Evolutionary conservation across 1,140 invertebrate genomes (phyloP).

Genomic region (Trachymyrmex cornetzi): DNA sequence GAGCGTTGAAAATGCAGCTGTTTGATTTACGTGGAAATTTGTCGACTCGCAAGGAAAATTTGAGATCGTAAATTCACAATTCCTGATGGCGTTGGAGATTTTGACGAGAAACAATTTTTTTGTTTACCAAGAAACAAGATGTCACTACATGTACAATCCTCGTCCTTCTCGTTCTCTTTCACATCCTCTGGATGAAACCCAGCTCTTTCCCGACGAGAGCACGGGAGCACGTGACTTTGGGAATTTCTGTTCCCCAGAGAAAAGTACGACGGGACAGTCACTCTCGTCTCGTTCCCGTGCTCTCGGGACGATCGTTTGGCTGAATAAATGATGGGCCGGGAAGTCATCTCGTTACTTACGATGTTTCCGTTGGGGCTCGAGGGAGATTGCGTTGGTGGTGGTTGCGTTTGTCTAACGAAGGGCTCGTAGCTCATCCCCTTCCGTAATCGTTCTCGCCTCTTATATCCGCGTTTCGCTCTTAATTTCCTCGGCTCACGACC

Average conservation of each 20-base stretch:
- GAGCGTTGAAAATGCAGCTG: conserved; percentile 39
- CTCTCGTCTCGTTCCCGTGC: conserved; percentile 31
- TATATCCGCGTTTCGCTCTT: conserved; percentile 19
- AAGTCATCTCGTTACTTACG: conserved; percentile 60
- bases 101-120: conserved; percentile 5
- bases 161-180: background rate
- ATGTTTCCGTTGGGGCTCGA: conserved; percentile 9
- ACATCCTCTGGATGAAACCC: no score
- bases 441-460: conserved; percentile 34
- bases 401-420: conserved; percentile 2
- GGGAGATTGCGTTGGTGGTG: background rate
- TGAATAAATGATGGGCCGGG: conserved; percentile 57
- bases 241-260: conserved; percentile 29
- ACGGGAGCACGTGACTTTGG: conserved; percentile 44
- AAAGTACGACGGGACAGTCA: conserved; percentile 11
- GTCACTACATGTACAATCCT: background rate
- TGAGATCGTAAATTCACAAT: conserved; percentile 33
- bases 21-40: conserved; percentile 39
- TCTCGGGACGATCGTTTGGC: conserved; percentile 52
- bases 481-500: conserved; percentile 32
- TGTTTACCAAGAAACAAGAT: background rate
- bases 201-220: background rate
- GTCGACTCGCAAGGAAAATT: conserved; percentile 38
- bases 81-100: conserved; percentile 8
- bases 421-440: conserved; percentile 13